Base-by-base conservation (phyloP, 2,113 vertebrate species). In the Leiothrix lutea region DNA sequence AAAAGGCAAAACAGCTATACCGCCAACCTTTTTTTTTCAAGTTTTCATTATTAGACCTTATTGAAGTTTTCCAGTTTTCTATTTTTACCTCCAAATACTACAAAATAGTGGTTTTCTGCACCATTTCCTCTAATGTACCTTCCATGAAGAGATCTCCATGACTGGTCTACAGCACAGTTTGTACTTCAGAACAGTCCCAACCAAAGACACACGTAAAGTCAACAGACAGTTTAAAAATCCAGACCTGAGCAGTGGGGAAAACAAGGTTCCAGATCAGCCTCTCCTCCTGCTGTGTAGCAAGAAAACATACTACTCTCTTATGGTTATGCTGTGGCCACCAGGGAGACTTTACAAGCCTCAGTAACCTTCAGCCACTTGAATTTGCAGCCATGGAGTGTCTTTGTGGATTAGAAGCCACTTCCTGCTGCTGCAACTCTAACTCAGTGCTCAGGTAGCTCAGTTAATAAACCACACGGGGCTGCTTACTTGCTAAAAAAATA, bases 301-400 rank as follows among this genome's bases (percentile, higher is more conserved):
- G 53, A 64, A 88, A 85, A 85, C 8, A 12, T 14, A 80, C 15
- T 36, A 82, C 54, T 61, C 51, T 73, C 82, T 54, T 33, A 54
- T 1, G 4, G 23, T 62, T 56, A 29, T 26, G 50, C 56, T 56
- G 45, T 47, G 80, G 70, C 36, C 74, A 85, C 45, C 54, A 83
- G 40, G 42, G 56, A 93, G 51, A 74, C 44, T 58, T 78, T 38
- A 77, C 60, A 80, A 88, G 71, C 66, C 70, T 72, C 58, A 65
- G 50, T 62, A 88, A 77, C 54, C 44, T 75, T 87, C n/a, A 17
- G 5, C 44, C 60, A 35, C 67, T 67, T 36, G n/a, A 87, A 79
- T 64, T 6, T 64, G 50, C 1, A 1, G 53, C 57, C 81, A 50
- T 0, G 0, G 31, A 82, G 48, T 17, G 38, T 70, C 79, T 75